Evolutionary conservation across 2,113 vertebrate species (phyloP), one percentile per base, ranked within the genome.

Genomic region (Scopus umbretta): DNA sequence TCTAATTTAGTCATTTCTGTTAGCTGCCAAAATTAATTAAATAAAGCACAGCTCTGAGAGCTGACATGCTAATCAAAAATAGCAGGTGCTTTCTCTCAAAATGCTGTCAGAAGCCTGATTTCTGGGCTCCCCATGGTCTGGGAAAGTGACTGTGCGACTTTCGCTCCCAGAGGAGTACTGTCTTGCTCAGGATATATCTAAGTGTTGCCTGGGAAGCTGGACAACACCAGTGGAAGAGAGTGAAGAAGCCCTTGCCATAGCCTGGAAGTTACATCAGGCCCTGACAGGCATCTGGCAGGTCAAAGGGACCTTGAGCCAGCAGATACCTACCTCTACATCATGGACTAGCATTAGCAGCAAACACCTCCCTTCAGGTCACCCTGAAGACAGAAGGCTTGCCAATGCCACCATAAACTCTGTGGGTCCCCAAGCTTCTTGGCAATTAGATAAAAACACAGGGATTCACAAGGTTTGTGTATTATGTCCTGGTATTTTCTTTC

Each of bases 1-100:
- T 86, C 94, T 86, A 78, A 92, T 80, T 80, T 87, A 81, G 75
- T 76, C 1, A 67, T 93, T 94, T 88, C 47, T 89, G 80, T 72
- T 90, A 91, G 55, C 55, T 93, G 78, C 71, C 73, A 96, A 87
- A 93, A 96, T 86, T 80, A 94, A 95, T 89, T 84, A 94, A 89
- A 93, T 92, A 80, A 92, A 56, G 17, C 3, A 2, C 23, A 68
- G 61, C 21, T 84, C 76, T 82, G 53, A 93, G 45, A 88, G 17
- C 52, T 85, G 75, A 70, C 23, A 62, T 45, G 25, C 38, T 84
- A 87, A 89, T 95, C 53, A 96, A 87, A 96, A 95, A n/a, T 53
- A 94, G 25, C 88, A 89, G 76, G 55, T 91, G 67, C 34, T 89
- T 92, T 94, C 72, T 79, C 56, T 89, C 43, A 61, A 40, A 84